A percentile compares a stretch with the other conserved stretches of the same genome.
phyloP scores from a whole-genome alignment of 2,888 invertebrate genomes.

The Sarcophaga carnaria region DNA sequence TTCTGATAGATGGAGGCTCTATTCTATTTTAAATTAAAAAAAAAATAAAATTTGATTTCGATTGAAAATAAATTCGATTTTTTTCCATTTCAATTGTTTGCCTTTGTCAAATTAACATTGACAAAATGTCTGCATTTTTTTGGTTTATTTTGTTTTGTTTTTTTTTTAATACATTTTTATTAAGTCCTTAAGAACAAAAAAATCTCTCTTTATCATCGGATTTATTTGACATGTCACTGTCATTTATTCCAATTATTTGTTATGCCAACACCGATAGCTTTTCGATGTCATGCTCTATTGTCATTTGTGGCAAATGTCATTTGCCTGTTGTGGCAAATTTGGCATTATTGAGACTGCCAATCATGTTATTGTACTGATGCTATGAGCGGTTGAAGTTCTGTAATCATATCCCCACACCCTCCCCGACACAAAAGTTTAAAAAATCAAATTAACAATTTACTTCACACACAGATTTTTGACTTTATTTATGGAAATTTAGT shows the following conservation, averaged over 20 bases:
- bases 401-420: no score
- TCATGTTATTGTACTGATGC: not conserved
- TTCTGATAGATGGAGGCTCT: no score
- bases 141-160: no score
- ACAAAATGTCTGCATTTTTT: not conserved
- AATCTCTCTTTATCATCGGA: not conserved
- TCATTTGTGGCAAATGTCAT: conserved; percentile 55
- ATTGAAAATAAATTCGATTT: no score
- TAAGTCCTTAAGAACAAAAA: not conserved
- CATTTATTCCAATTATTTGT: conserved; percentile 16
- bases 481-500: no score
- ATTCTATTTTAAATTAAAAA: no score
- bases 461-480: no score
- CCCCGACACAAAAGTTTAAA: no score
- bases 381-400: no score
- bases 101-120: not conserved
- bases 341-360: conserved; percentile 46
- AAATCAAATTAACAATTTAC: no score
- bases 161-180: not conserved
- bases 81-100: no score
- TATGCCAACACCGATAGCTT: not conserved
- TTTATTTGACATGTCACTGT: conserved; percentile 43
- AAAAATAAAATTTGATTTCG: no score
- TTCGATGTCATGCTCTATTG: not conserved
- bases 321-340: conserved; percentile 43